Conservation (phyloP, 1,140 invertebrate species). For the Sinella curviseta region DNA sequence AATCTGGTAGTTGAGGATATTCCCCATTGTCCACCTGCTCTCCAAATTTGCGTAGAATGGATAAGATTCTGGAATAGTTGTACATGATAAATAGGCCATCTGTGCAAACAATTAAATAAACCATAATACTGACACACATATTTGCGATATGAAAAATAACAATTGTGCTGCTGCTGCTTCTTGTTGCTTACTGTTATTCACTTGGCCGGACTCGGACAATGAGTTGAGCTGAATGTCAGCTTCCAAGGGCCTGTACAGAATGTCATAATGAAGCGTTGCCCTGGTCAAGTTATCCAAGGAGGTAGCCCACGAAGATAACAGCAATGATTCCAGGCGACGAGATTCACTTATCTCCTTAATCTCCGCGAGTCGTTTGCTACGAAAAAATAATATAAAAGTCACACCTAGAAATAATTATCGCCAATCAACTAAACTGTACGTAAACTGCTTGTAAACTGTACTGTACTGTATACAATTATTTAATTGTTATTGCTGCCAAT, state of each 20-base stretch:
- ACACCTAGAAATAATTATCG: background rate
- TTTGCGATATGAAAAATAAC: background rate
- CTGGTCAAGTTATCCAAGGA: background rate
- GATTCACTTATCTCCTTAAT: background rate
- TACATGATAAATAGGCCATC: background rate
- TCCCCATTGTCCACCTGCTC: background rate
- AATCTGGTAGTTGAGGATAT: background rate
- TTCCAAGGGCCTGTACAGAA: background rate
- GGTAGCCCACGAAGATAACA: background rate
- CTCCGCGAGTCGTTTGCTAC: background rate
- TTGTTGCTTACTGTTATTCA: background rate
- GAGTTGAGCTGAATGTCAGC: background rate
- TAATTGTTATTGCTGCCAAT: too few relatives aligned
- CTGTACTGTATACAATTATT: too few relatives aligned
- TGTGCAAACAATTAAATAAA: background rate
- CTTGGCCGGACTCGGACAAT: background rate
- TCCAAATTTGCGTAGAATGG: background rate
- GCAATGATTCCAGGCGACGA: background rate
- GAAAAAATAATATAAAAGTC: background rate
- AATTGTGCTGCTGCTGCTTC: too few relatives aligned
- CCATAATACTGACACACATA: background rate
- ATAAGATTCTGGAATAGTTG: background rate
- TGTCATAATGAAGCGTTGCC: background rate
- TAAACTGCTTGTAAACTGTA: too few relatives aligned
- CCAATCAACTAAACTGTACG: background rate